Base-by-base conservation (phyloP, 2,888 invertebrate genomes). In the Hypomecis punctinalis region DNA sequence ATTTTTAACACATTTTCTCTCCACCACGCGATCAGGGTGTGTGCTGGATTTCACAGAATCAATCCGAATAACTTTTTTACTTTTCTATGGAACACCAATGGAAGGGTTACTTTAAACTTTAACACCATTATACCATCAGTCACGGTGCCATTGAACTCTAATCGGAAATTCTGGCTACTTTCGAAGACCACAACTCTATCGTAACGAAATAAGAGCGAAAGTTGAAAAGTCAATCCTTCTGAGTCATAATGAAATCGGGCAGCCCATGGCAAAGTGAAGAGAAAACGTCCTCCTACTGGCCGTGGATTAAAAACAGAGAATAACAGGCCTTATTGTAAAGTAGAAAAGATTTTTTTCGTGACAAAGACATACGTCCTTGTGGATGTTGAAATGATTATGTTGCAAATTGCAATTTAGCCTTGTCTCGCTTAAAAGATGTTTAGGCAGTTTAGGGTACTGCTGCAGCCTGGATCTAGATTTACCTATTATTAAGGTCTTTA, bases 161-260 rank as follows among this genome's bases (percentile, higher is more conserved):
- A 11, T 13, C 36, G 10, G 36, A 57, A 63, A 36, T 35, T 23
- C 8, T 13, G 37, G 8, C 47, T 6, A 46, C 36, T 33, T 49
- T 45, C 7, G 49, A 10, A 6, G 55, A 35, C 45, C 36, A 39
- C 51, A 35, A 63, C 62, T 46, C 23, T 57, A 47, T 35, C 7
- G 5, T 5, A 8, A 33, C 10, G 33, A 5, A 51, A 11, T 56
- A 63, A 46, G 47, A 47, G 8, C 42, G 46, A 63, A 5, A 46
- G 6, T 56, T 7, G 35, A 57, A 52, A 47, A 36, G 9, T 55
- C 11, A 37, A 40, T 53, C 13, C 23, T 53, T 63, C 23, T 58
- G 63, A 58, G 42, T 63, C 53, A 58, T 52, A 46, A 61, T 6
- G 52, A 40, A 43, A 53, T 57, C 57, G 35, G 37, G 35, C 45